These are phyloP conservation scores for Coptodon bakossiorum DNA, from an alignment of 2,113 vertebrate species.

Conservation along the genomic window DNA sequence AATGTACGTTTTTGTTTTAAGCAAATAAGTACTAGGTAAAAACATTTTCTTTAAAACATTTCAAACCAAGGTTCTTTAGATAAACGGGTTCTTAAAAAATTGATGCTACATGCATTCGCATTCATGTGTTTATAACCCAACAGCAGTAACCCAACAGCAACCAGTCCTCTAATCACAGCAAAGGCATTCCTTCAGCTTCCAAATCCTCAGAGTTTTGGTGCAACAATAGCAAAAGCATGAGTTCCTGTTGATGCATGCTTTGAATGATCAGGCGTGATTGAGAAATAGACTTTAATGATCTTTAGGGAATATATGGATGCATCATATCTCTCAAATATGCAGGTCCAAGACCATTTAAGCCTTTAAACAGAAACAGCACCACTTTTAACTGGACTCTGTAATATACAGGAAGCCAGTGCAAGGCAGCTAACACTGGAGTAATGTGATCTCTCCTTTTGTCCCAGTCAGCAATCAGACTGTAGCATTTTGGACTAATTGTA, in stretches of 20 bases:
- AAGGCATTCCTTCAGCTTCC: not conserved
- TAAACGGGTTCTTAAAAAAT: not conserved
- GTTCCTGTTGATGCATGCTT: not conserved
- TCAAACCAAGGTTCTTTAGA: not conserved
- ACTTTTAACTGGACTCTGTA: not conserved
- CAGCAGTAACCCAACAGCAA: not conserved
- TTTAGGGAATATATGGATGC: not conserved
- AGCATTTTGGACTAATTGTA: not conserved
- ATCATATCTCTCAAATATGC: not conserved
- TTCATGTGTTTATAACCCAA: not conserved
- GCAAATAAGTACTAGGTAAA: not conserved
- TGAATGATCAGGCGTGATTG: not conserved
- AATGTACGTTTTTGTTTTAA: not conserved
- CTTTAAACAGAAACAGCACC: not conserved
- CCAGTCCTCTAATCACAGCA: not conserved
- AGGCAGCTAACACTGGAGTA: not conserved
- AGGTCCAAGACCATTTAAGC: not conserved
- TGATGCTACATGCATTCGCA: fast-evolving
- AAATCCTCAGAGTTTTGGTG: not conserved
- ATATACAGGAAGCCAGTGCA: not conserved
- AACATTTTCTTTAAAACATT: not conserved
- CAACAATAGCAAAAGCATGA: fast-evolving
- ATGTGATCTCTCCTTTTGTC: not conserved
- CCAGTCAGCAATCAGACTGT: not conserved
- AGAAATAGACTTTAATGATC: not conserved